Evolutionary conservation across 2,797 vertebrate genomes (phyloP), one percentile per base, ranked within the genome.

Genomic region (Myotis findleyi): DNA sequence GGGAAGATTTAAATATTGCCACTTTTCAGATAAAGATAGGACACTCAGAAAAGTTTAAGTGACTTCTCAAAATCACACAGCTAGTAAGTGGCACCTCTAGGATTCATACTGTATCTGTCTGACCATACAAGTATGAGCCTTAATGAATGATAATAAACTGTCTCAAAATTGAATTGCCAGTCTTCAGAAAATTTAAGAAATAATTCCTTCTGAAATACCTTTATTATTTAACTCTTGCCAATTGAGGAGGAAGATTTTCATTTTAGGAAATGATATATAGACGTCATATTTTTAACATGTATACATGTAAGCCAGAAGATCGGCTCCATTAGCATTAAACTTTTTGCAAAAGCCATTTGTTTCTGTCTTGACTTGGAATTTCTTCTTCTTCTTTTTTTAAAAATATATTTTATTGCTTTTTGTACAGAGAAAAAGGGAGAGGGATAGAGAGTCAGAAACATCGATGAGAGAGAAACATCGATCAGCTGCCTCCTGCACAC

Each of bases 101-200:
- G 23, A 68, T 49, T 88, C 27, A 77, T 13, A 27, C 5, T 62
- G 12, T n/a, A 7, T 89, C 30, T 93, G 21, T 76, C 23, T 87
- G 21, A 83, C 14, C 2, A 13, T 47, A 20, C 87, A 75, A 3
- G 7, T n/a, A 38, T 36, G n/a, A 79, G 3, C 8, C 44, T 79
- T 88, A 93, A 25, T 30, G 16, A 1, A 27, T 75, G 66, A 80
- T 17, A 20, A 85, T 33, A 79, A 27, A 73, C 77, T 92, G 27
- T 69, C 30, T 36, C 30, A 36, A 91, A 81, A 49, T 77, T 18
- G 2, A 4, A n/a, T 64, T 38, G 17, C 10, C 71, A 27, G 14
- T 68, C 66, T 86, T 92, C 18, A 94, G 88, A 83, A 84, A 88
- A 21, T 51, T 13, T 38, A n/a, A 96, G 59, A 89, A 91, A 75